Evolutionary conservation across 2,113 vertebrate genomes (phyloP), one percentile per base, ranked within the genome.

Genomic region (Cynoglossus semilaevis): DNA sequence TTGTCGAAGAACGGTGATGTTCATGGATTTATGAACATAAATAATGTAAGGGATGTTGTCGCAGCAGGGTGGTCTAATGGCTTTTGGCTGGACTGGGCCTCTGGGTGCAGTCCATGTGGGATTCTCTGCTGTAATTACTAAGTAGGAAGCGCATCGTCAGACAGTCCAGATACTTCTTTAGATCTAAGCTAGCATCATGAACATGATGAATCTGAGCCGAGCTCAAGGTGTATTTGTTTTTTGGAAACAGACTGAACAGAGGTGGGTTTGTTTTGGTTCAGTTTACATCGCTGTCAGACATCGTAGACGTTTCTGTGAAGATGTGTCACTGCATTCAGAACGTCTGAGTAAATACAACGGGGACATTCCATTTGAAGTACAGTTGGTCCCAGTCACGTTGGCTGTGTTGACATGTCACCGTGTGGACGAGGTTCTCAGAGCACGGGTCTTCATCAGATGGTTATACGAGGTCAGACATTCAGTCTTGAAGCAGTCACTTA

Each of bases 1-100:
- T 41, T 69, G 49, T 58, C 43, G 11, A 22, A 63, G 52, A 46
- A 72, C 58, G 70, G 19, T 37, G 22, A 5, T 50, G 49, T 57
- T 34, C 58, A 78, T 78, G 67, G 74, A 82, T 74, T 72, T 63
- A 52, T 67, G 34, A 46, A 38, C 48, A 74, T 83, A 36, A 79
- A 82, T 88, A 70, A 80, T 77, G 67, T 46, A 80, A 52, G 36
- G 22, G 22, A 29, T 56, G 52, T 71, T 72, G 63, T 63, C 58
- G 53, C 37, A 63, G 40, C 36, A 48, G 36, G 63, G 56, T 48
- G 47, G 67, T 55, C 63, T 79, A 71, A 80, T 80, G 64, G 64
- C 19, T 77, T 76, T 73, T 38, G 16, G 41, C 50, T 69, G 66
- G 41, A 59, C 63, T 29, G 22, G n/a, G n/a, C n/a, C 48, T 5